Conservation (phyloP, 2,888 invertebrate species). For the Aricia artaxerxes region DNA sequence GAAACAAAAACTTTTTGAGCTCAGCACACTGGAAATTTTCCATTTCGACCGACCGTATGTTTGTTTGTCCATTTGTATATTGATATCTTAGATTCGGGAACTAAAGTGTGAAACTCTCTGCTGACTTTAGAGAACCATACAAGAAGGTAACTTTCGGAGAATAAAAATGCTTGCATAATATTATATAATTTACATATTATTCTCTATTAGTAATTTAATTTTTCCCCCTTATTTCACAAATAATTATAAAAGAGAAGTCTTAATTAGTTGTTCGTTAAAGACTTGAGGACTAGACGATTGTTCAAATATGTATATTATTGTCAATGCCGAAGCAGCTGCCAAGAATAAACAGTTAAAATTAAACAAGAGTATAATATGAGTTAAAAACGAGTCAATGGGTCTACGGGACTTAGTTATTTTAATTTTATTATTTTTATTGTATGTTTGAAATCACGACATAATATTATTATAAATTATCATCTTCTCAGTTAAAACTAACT, state of each 20-base stretch:
- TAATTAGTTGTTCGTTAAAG: neutral
- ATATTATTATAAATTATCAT: neutral
- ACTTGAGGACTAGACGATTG: neutral
- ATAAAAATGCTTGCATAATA: too few species aligned
- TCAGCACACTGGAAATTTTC: constrained; percentile 28
- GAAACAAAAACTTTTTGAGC: constrained; percentile 28
- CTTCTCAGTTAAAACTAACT: neutral
- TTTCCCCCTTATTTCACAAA: too few species aligned
- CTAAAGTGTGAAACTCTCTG: neutral
- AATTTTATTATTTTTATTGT: too few species aligned
- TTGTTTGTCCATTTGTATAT: constrained; percentile 15
- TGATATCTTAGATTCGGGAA: constrained; percentile 12
- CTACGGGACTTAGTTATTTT: too few species aligned
- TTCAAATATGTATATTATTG: constrained; percentile 24
- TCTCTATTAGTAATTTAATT: too few species aligned
- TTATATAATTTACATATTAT: too few species aligned
- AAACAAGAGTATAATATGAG: neutral
- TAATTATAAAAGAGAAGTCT: neutral
- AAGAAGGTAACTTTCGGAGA: neutral
- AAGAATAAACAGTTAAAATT: constrained; percentile 5
- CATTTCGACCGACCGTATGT: constrained; percentile 23
- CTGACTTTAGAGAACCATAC: neutral
- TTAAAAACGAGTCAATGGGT: neutral
- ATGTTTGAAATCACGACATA: neutral
- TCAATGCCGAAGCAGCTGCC: constrained; percentile 18